Conservation (phyloP, 2,113 vertebrate species). For the Xenopus borealis region DNA sequence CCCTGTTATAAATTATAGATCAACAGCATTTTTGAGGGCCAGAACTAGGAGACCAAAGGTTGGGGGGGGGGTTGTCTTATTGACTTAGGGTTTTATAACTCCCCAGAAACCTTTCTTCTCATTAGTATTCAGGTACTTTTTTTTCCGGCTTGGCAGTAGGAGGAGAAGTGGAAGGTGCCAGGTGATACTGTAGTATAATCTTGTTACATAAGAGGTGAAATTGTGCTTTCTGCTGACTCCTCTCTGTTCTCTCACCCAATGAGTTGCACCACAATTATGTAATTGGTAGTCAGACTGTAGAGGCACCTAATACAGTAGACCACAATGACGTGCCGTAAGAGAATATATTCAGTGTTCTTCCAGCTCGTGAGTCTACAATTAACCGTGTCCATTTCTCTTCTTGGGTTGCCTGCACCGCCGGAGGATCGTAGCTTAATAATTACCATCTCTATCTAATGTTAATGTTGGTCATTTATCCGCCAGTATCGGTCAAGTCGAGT, state of each 20-base stretch:
- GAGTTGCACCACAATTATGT: background rate
- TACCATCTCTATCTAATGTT: slow-evolving; percentile 27
- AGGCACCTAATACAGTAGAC: too few relatives aligned
- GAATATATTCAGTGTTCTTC: background rate
- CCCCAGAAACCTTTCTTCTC: too few relatives aligned
- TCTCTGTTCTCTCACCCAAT: background rate
- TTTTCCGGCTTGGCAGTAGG: too few relatives aligned
- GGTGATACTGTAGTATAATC: background rate
- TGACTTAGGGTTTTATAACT: too few relatives aligned
- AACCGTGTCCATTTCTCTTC: background rate
- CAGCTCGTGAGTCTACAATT: background rate
- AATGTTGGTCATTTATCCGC: slow-evolving; percentile 22
- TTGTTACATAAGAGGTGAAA: background rate
- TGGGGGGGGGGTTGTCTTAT: too few relatives aligned
- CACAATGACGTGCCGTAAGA: background rate
- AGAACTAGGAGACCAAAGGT: too few relatives aligned
- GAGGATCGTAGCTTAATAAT: background rate
- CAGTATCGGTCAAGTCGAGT: background rate
- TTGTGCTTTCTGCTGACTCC: background rate
- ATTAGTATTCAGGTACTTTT: too few relatives aligned
- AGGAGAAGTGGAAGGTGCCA: background rate
- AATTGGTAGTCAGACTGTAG: background rate
- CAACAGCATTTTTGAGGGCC: too few relatives aligned
- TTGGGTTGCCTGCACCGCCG: too few relatives aligned
- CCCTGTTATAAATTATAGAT: too few relatives aligned